Conservation (phyloP, 2,888 invertebrate genomes). For the Stenichneumon culpator region DNA sequence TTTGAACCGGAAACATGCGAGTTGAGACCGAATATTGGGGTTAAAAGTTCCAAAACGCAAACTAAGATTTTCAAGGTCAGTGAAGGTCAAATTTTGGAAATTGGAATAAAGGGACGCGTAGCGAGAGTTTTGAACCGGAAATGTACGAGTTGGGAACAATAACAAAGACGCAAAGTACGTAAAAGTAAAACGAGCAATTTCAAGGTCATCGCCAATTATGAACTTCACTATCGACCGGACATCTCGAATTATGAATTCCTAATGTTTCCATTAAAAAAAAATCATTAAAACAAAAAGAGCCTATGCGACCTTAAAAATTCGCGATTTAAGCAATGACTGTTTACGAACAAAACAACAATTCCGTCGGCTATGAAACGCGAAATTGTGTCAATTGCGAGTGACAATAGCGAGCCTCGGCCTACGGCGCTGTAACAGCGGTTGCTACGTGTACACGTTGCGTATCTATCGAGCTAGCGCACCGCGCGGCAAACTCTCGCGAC, state of each 20-base stretch:
- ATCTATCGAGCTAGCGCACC: conserved; percentile 5
- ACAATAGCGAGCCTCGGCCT: too few relatives aligned
- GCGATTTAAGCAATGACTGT: too few relatives aligned
- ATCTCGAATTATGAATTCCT: too few relatives aligned
- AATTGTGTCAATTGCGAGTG: too few relatives aligned
- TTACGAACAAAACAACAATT: too few relatives aligned
- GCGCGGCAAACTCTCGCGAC: conserved; percentile 48
- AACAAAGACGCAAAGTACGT: background rate
- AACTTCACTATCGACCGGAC: too few relatives aligned
- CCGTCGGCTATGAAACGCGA: too few relatives aligned
- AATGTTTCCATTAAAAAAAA: too few relatives aligned
- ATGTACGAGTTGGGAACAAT: background rate
- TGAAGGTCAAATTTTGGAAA: background rate
- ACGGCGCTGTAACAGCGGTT: too few relatives aligned
- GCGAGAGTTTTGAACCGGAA: background rate
- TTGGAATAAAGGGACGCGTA: background rate
- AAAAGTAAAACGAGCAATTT: background rate
- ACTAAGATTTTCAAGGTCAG: background rate
- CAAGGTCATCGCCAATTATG: background rate
- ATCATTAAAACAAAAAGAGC: too few relatives aligned
- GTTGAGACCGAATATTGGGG: background rate
- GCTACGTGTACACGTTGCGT: background rate
- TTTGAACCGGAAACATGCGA: background rate
- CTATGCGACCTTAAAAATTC: too few relatives aligned
- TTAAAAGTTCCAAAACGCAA: background rate